A percentile compares a stretch with the other conserved stretches of the same genome.
phyloP scores from a whole-genome alignment of 2,888 invertebrate species.

The Drosophila austrosaltans region DNA sequence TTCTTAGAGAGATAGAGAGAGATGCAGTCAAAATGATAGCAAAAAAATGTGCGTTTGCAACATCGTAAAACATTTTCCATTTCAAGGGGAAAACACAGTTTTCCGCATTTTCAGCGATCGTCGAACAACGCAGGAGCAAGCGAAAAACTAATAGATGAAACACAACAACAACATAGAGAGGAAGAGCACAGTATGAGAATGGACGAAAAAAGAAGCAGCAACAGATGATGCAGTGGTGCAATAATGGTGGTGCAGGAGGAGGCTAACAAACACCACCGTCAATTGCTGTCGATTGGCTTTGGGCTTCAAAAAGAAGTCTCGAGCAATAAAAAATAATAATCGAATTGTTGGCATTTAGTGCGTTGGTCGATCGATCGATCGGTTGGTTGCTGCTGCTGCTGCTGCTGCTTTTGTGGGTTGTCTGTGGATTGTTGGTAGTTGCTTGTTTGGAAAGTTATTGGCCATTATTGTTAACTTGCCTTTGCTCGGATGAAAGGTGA shows the following conservation, averaged over 20 bases:
- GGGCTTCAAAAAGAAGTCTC: conserved; percentile 19
- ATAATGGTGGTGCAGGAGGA: neutral
- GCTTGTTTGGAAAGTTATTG: conserved; percentile 64
- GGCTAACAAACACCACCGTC: neutral
- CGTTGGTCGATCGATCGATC: conserved; percentile 53
- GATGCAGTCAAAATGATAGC: conserved; percentile 73
- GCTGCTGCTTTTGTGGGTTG: conserved; percentile 1
- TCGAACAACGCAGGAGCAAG: conserved; percentile 49
- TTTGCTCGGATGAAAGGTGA: conserved; percentile 66
- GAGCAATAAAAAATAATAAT: conserved; percentile 68
- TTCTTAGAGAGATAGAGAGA: conserved; percentile 22
- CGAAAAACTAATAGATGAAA: conserved; percentile 45
- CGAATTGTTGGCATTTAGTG: conserved; percentile 56
- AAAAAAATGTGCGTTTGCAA: conserved; percentile 57
- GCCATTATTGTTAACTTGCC: conserved; percentile 43
- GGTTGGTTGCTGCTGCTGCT: neutral
- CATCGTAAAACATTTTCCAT: conserved; percentile 65
- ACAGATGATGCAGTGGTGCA: conserved; percentile 3
- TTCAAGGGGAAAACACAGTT: conserved; percentile 61
- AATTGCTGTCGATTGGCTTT: conserved; percentile 24
- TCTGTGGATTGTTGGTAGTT: conserved; percentile 9
- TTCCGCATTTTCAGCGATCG: conserved; percentile 63
- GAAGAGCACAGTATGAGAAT: neutral
- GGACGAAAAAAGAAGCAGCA: neutral
- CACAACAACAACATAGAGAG: neutral